Base-by-base conservation (phyloP, 2,797 vertebrate species). In the Simalia tracyae region DNA sequence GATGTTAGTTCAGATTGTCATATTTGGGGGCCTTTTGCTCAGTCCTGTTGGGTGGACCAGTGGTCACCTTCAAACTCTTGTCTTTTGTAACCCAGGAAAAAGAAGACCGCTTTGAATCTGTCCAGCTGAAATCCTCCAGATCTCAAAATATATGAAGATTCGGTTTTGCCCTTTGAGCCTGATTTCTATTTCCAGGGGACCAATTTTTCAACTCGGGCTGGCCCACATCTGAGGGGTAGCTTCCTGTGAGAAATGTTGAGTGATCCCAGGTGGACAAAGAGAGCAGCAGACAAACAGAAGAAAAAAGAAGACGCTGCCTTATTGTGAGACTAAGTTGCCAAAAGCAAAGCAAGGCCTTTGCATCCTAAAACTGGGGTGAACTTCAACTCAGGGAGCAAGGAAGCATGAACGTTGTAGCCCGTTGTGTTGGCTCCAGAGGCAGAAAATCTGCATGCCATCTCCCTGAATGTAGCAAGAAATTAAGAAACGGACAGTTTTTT, bases 121-220 rank as follows among this genome's bases (percentile, higher is more conserved):
- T 99, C 96, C 99, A 99, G 93, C 97, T 99, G 92, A 99, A 99
- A 97, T 98, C 98, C 10, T 98, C 99, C 95, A 98, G 98, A 96
- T 96, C 97, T 84, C 98, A 98, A 95, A 98, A 98, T 98, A 98
- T 98, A 97, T 98, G 98, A 98, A 95, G 96, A 95, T 93, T 92
- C 93, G 92, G 91, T 92, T 88, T 95, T 97, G 96, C 96, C 95
- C 97, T 96, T 95, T 96, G 95, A 97, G 95, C 90, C 87, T 89
- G 93, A 95, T 96, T 95, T 97, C 93, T 97, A 94, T 96, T 97
- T 97, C 97, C 95, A 92, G 96, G 97, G 95, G 96, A 97, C 95
- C 84, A 86, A 94, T 91, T 96, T 95, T 95, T 95, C 96, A 96
- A 95, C 94, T 94, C 92, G 90, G 96, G 96, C 94, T 97, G 93